Evolutionary conservation across 53 echinoderm and acorn worm species (phyloP).

Genomic region (Actinopyga echinites): DNA sequence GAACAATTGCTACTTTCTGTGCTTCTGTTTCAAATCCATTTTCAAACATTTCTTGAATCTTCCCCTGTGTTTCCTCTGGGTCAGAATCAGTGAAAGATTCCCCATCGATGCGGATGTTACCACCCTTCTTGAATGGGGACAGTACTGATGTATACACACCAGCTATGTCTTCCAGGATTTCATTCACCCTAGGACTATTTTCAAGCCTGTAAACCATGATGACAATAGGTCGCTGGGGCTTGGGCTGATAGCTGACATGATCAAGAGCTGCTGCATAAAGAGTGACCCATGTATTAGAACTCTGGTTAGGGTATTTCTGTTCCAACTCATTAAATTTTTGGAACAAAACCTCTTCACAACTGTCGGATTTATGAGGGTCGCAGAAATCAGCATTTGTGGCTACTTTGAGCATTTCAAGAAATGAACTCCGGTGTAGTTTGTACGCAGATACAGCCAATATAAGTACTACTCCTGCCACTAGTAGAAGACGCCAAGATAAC

Average conservation of each 20-base stretch:
- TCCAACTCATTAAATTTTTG: no score
- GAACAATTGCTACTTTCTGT: conserved; percentile 44
- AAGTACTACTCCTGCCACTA: no score
- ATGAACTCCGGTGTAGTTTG: no score
- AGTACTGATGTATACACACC: neutral
- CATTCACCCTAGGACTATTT: neutral
- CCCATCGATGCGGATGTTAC: neutral
- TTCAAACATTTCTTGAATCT: neutral
- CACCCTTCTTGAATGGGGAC: neutral
- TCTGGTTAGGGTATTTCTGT: neutral
- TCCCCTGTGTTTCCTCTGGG: neutral
- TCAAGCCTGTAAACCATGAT: neutral
- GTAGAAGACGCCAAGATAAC: no score
- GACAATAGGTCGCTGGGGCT: no score
- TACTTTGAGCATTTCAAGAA: no score
- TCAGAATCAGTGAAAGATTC: neutral
- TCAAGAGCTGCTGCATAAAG: neutral
- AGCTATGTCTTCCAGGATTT: neutral
- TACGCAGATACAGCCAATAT: no score
- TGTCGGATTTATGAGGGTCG: no score
- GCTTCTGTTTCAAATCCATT: neutral
- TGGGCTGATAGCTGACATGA: neutral
- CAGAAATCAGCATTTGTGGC: no score
- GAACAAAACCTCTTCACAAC: no score
- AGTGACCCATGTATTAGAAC: neutral